Percentiles rank a stretch among this genome's conserved stretches.
Evolutionary conservation across 1,140 invertebrate genomes (phyloP).

Genomic region (Xylocopa sonorina): DNA sequence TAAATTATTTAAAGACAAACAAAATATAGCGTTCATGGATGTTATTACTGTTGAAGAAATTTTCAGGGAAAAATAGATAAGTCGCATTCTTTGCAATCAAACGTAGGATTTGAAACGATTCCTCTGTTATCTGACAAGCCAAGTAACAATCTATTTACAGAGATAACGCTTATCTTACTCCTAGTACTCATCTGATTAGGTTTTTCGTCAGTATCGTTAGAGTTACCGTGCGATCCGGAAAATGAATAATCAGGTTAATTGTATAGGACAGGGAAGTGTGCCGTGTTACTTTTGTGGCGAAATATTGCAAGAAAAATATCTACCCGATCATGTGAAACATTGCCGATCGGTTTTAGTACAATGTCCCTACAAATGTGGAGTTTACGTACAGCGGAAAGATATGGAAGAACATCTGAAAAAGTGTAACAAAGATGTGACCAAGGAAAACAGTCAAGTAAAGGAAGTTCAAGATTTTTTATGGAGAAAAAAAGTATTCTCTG

Average conservation of each 20-base stretch:
- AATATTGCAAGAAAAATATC: conserved; percentile 82
- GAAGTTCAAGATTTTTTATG: conserved; percentile 54
- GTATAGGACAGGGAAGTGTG: conserved; percentile 50
- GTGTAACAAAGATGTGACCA: conserved; percentile 72
- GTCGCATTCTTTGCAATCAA: background rate
- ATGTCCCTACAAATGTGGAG: conserved; percentile 85
- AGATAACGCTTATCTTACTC: conserved; percentile 57
- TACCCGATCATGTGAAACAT: conserved; percentile 85
- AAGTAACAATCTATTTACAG: conserved; percentile 34
- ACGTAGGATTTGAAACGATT: background rate
- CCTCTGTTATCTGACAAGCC: conserved; percentile 43
- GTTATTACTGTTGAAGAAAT: too few relatives aligned
- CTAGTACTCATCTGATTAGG: background rate
- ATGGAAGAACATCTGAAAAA: conserved; percentile 83
- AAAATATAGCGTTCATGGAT: background rate
- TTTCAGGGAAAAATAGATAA: background rate
- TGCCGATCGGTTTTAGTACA: conserved; percentile 87
- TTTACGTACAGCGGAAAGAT: conserved; percentile 85
- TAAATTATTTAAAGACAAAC: background rate
- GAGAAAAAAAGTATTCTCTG: conserved; percentile 67
- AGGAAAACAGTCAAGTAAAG: conserved; percentile 17
- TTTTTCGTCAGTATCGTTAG: conserved; percentile 33
- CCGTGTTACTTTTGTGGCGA: conserved; percentile 86
- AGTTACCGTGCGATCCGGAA: conserved; percentile 14
- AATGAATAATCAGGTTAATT: conserved; percentile 60